Base-by-base conservation (phyloP, 2,888 invertebrate species). In the Minunthozetes semirufus region DNA sequence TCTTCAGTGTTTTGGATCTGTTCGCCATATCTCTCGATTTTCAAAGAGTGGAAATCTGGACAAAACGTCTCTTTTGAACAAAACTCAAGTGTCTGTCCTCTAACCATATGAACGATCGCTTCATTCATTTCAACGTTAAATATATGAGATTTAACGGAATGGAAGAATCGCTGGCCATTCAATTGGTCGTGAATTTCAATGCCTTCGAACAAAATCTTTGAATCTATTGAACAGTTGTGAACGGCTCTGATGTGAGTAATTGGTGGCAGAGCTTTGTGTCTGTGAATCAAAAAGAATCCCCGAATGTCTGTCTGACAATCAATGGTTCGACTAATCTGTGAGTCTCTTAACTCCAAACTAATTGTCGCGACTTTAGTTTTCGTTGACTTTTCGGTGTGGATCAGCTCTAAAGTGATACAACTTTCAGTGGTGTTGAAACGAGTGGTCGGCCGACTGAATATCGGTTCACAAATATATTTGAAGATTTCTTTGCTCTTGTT, bases 161-260 rank as follows among this genome's bases (percentile, higher is more conserved):
- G 48, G 48, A 46, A 70, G 2, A 15, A 19, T 25, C 70, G 46
- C 0, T 48, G 25, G 19, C 70, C 70, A 25, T 13, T 15, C 70
- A 25, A 48, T 38, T 25, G 70, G 22, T 70, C 27, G 15, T 70
- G 3, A 22, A 46, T 48, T 27, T 70, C 70, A 25, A 70, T 15
- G 1, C 70, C 70, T 22, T 70, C 70, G 25, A 70, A 48, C 48
- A 48, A 46, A 15, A 70, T 70, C 17, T 38, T 11, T 19, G 70
- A 46, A 25, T 46, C 70, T 22, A 27, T 27, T 48, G 22, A 17
- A 22, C 48, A 25, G 48, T 70, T 70, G 48, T 70, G 70, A 46
- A 48, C 8, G 48, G 70, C 70, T 70, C 70, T 42, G 9, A 70
- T 22, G 46, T 48, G 46, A 17, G 70, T 70, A 25, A 70, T 70